Evolutionary conservation across 2,113 vertebrate species (phyloP), one percentile per base, ranked within the genome.

Genomic region (Phrynocephalus versicolor): DNA sequence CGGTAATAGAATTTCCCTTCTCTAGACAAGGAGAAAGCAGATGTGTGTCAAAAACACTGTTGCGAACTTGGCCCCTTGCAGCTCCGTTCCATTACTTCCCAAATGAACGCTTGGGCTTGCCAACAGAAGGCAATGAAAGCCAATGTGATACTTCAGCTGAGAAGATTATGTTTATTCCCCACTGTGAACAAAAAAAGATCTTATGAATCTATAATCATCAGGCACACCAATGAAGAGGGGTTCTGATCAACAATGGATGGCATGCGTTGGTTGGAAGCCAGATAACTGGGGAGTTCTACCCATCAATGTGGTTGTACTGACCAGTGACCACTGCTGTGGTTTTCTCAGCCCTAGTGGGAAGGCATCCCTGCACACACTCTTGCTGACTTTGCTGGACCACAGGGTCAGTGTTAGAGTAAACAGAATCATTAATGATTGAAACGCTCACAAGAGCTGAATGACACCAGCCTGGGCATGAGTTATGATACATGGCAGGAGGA

Each of bases 71-170:
- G 73, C 73, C 58, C 58, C 78, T 83, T 81, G 0, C 1, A 0
- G 85, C 51, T 80, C 85, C 0, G 1, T 60, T 81, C 7, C 8
- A 0, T 21, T 0, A 57, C 30, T 3, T 15, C 15, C 0, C 1
- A 33, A 70, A 69, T 12, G 0, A 0, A 23, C 39, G 67, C 25
- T 27, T 3, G 1, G 70, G 37, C 69, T n/a, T 41, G 79, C 70
- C 0, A 2, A 69, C 30, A 69, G 35, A 86, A 71, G 85, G 60
- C 70, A 30, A 37, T 27, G 0, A 37, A 80, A 33, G 10, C 13
- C 9, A n/a, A 27, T 75, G 71, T 0, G 33, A 16, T 77, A 67
- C 18, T 65, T 37, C 58, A 1, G 75, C 75, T 2, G 72, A 78
- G 91, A 85, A 7, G 74, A 5, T 1, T 0, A 71, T 58, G 39